phyloP scores from a whole-genome alignment of 2,797 vertebrate genomes.

The Coregonus suidteri region DNA sequence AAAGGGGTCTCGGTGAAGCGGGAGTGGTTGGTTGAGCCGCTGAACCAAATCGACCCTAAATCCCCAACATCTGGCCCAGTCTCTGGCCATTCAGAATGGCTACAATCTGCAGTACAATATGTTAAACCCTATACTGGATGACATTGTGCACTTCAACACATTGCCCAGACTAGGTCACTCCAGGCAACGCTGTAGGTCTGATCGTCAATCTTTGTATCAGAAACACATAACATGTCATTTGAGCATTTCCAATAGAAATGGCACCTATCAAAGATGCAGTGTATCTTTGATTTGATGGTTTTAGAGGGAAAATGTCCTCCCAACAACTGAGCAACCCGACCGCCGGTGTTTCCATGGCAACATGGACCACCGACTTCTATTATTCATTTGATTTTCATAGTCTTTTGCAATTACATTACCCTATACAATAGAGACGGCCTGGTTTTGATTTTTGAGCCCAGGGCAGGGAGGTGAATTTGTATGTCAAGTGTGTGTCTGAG shows the following conservation, averaged over 20 bases:
- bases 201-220: background rate
- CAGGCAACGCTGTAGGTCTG: background rate
- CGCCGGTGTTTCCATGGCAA: constrained; percentile 65
- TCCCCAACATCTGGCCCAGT: constrained; percentile 24
- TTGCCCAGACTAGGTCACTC: background rate
- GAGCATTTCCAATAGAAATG: background rate
- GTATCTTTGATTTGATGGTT: background rate
- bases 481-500: background rate
- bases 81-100: background rate
- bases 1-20: background rate
- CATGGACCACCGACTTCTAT: constrained; percentile 40
- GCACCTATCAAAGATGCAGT: background rate
- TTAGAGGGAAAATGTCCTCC: constrained; percentile 24
- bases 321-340: constrained; percentile 22
- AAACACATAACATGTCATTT: background rate
- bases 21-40: background rate
- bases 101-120: background rate
- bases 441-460: background rate
- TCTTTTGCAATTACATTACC: constrained; percentile 9
- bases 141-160: background rate
- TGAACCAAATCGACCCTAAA: constrained; percentile 16
- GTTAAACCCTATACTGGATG: background rate
- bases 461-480: background rate
- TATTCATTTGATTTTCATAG: constrained; percentile 27
- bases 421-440: background rate